Evolutionary conservation across 2,113 vertebrate genomes (phyloP).

Genomic region (Actinemys pallida): DNA sequence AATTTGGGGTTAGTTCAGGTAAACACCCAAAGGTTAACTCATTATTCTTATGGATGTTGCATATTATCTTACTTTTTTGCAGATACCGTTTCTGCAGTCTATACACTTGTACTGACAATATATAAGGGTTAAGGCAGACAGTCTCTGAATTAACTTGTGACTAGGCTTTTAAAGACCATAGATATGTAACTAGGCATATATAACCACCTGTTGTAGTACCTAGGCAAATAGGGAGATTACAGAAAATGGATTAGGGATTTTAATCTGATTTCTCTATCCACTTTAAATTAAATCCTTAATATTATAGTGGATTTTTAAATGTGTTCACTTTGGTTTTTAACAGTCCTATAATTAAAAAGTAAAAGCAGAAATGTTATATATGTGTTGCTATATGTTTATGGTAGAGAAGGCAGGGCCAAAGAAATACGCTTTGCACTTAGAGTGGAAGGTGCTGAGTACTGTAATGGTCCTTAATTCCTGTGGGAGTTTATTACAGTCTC

Average conservation of each 20-base stretch:
- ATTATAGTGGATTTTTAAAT: background rate
- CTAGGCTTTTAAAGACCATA: background rate
- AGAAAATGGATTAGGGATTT: background rate
- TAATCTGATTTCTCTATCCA: background rate
- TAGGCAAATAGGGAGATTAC: background rate
- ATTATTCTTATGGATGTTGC: background rate
- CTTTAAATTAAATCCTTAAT: background rate
- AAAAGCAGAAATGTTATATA: background rate
- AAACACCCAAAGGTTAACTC: background rate
- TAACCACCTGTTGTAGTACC: background rate
- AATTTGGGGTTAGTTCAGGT: too few species aligned
- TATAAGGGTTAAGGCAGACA: background rate
- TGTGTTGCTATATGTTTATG: background rate
- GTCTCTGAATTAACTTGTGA: background rate
- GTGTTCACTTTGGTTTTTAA: accelerated
- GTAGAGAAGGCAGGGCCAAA: background rate
- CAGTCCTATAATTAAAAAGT: background rate
- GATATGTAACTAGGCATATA: accelerated
- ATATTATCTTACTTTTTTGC: background rate
- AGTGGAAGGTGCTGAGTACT: background rate
- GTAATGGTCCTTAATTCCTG: background rate
- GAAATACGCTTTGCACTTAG: background rate
- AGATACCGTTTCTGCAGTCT: background rate
- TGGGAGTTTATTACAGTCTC: background rate
- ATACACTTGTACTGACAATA: background rate